Conservation (phyloP, 2,113 vertebrate species). For the Etheostoma cragini region DNA sequence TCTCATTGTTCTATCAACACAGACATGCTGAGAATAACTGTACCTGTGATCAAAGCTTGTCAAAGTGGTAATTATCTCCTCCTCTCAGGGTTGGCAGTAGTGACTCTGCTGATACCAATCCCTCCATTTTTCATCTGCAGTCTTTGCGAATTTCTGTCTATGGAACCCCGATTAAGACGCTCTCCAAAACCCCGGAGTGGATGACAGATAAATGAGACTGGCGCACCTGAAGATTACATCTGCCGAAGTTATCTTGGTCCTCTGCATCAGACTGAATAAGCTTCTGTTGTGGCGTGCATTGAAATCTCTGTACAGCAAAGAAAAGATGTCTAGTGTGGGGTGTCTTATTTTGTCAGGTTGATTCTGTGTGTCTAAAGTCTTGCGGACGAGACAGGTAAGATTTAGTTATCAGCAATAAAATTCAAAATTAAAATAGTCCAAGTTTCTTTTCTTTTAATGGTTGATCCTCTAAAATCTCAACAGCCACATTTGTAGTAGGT, state of each 20-base stretch:
- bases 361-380: background rate
- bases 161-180: constrained; percentile 59
- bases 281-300: constrained; percentile 4
- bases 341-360: constrained; percentile 6
- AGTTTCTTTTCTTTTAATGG: constrained; percentile 10
- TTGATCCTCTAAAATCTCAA: constrained; percentile 44
- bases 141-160: constrained; percentile 64
- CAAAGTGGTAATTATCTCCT: constrained; percentile 77
- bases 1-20: constrained; percentile 74
- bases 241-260: constrained; percentile 32
- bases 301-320: constrained; percentile 10
- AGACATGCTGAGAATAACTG: constrained; percentile 73
- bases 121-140: constrained; percentile 65
- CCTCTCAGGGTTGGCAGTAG: constrained; percentile 62
- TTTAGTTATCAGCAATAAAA: constrained; percentile 7
- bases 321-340: background rate
- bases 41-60: constrained; percentile 83
- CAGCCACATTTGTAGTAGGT: constrained; percentile 23
- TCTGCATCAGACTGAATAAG: constrained; percentile 17
- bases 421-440: background rate
- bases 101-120: constrained; percentile 72
- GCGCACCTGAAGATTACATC: constrained; percentile 71
- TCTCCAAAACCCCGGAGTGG: constrained; percentile 41
- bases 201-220: constrained; percentile 74
- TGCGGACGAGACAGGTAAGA: background rate